Conservation (phyloP, 1,140 invertebrate species). For the Cryptotermes secundus region DNA sequence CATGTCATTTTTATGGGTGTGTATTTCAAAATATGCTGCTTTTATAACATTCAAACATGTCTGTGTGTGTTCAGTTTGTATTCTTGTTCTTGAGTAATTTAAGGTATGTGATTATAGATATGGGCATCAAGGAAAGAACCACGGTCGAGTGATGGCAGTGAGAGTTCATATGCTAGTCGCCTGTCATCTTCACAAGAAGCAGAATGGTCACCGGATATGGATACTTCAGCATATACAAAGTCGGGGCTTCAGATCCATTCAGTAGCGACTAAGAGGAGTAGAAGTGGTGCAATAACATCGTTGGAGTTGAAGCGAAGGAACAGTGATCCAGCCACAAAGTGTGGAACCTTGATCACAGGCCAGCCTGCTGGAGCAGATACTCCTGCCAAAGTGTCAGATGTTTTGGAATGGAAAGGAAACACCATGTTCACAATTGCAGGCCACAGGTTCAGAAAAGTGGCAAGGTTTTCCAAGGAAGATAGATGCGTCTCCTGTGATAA, state of each 20-base stretch:
- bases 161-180: slow-evolving; percentile 23
- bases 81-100: too few species aligned
- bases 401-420: slow-evolving; percentile 56
- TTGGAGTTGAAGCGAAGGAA: slow-evolving; percentile 64
- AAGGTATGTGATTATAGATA: background rate
- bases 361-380: slow-evolving; percentile 11
- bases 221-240: slow-evolving; percentile 1
- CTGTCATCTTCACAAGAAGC: slow-evolving; percentile 28
- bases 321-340: slow-evolving; percentile 68
- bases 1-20: too few species aligned
- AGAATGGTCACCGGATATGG: slow-evolving; percentile 20
- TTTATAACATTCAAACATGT: too few species aligned
- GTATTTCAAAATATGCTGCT: too few species aligned
- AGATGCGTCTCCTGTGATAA: slow-evolving; percentile 73
- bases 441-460: slow-evolving; percentile 70
- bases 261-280: slow-evolving; percentile 19
- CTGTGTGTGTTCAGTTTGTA: too few species aligned
- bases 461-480: slow-evolving; percentile 73
- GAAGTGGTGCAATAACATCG: slow-evolving; percentile 37
- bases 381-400: slow-evolving; percentile 12
- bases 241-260: slow-evolving; percentile 15
- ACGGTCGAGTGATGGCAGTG: slow-evolving; percentile 28
- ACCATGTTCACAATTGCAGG: slow-evolving; percentile 65
- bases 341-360: slow-evolving; percentile 2
- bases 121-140: slow-evolving; percentile 22